Conservation (phyloP, 1,140 invertebrate genomes). For the Caenorhabditis brenneri region DNA sequence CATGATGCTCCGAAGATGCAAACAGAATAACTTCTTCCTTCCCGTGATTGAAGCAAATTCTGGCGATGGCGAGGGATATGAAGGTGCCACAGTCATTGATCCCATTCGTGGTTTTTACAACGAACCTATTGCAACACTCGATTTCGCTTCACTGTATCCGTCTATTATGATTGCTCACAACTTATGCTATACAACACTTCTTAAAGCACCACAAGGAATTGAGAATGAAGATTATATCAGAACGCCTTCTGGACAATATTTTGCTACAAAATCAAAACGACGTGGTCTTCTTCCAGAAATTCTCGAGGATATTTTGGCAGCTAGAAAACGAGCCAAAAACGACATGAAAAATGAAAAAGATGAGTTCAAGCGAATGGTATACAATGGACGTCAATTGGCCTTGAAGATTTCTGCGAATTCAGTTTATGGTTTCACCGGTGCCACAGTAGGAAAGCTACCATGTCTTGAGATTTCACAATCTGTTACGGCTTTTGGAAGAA, state of each 20-base stretch:
- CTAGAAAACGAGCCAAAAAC: slow-evolving; percentile 79
- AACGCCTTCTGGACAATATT: slow-evolving; percentile 89
- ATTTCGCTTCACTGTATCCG: slow-evolving; percentile 98
- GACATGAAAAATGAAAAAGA: slow-evolving; percentile 68
- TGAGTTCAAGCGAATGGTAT: slow-evolving; percentile 69
- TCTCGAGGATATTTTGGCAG: slow-evolving; percentile 86
- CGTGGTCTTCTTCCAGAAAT: slow-evolving; percentile 95
- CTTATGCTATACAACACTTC: slow-evolving; percentile 94
- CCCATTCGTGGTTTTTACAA: slow-evolving; percentile 89
- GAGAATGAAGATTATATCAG: slow-evolving; percentile 79
- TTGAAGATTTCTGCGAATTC: slow-evolving; percentile 90
- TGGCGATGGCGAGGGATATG: slow-evolving; percentile 76
- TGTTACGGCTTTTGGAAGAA: slow-evolving; percentile 95
- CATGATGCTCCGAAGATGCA: slow-evolving; percentile 66
- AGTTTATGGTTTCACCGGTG: slow-evolving; percentile 99
- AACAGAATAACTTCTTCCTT: slow-evolving; percentile 84
- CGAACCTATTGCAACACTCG: slow-evolving; percentile 95
- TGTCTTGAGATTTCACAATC: slow-evolving; percentile 98
- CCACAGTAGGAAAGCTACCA: slow-evolving; percentile 95
- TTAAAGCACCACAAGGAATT: slow-evolving; percentile 71
- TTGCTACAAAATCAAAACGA: slow-evolving; percentile 82
- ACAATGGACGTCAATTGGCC: slow-evolving; percentile 82
- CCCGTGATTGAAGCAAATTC: slow-evolving; percentile 74
- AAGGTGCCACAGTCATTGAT: slow-evolving; percentile 98
- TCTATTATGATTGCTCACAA: slow-evolving; percentile 99